Evolutionary conservation across 2,888 invertebrate species (phyloP), one percentile per base, ranked within the genome.

Genomic region (Sesamia inferens): DNA sequence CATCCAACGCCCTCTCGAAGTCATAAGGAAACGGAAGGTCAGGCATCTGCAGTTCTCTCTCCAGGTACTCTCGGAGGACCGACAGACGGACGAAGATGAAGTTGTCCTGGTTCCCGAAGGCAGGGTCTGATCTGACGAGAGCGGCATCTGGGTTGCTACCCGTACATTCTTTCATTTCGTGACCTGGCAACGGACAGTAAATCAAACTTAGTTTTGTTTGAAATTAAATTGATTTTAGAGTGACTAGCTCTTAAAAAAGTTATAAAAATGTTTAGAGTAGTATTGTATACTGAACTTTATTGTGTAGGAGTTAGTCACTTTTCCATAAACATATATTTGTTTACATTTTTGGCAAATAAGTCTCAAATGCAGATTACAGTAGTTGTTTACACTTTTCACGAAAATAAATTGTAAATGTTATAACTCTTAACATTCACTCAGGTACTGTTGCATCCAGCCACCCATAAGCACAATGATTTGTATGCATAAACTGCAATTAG

Each of bases 1-100:
- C 99, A 91, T 99, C 99, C 22, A 99, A 93, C 0, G 98, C 99
- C 72, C 99, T 96, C 89, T 99, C 99, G 92, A 99, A 98, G 91
- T 99, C 99, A 93, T 99, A 99, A 67, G 97, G 96, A 93, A 99
- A 99, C 6, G 99, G 99, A 57, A 99, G 96, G 93, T 98, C 98
- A 0, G 98, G 98, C 99, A 99, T 99, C 88, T 95, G 93, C 71
- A 99, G 96, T 84, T 99, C 99, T 89, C 97, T 97, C 91, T 98
- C 98, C 42, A 99, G 96, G 94, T 99, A 99, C 93, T 99, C 99
- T 48, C 99, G 96, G 42, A 99, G 96, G 4, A 99, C 98, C 89
- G 98, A 98, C 55, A 99, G 96, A n/a, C 99, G 97, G 6, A 99
- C 98, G 93, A 99, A 99, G 88, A 99, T 99, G 90, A 98, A 99